Conservation (phyloP, 1,140 invertebrate genomes). For the Eubasilissa regina region DNA sequence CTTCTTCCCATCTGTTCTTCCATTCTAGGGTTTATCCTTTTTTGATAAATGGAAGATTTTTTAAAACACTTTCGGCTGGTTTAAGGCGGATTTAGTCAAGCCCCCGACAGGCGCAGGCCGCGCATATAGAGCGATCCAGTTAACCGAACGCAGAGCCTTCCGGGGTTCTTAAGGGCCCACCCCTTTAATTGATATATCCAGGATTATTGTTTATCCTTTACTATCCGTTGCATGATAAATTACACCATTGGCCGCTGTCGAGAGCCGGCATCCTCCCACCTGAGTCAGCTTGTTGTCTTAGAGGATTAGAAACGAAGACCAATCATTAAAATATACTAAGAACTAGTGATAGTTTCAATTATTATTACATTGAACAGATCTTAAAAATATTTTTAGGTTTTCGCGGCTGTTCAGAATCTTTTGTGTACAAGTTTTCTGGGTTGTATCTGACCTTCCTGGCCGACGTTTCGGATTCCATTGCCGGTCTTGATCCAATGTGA, state of each 20-base stretch:
- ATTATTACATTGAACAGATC: too few relatives aligned
- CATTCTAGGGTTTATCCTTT: not conserved
- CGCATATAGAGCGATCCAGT: not conserved
- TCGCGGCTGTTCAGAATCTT: too few relatives aligned
- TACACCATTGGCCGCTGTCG: not conserved
- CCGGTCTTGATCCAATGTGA: too few relatives aligned
- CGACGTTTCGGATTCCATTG: too few relatives aligned
- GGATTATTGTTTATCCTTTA: conserved; percentile 24
- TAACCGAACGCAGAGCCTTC: not conserved
- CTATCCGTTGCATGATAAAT: conserved; percentile 26
- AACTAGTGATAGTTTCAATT: too few relatives aligned
- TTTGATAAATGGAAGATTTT: conserved; percentile 15
- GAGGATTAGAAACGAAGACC: too few relatives aligned
- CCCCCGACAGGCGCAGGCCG: not conserved
- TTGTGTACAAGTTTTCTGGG: too few relatives aligned
- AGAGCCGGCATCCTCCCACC: not conserved
- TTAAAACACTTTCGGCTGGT: not conserved
- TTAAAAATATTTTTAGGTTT: too few relatives aligned
- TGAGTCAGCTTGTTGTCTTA: too few relatives aligned
- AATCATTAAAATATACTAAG: too few relatives aligned
- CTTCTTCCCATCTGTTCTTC: too few relatives aligned
- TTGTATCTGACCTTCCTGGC: too few relatives aligned
- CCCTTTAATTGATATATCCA: conserved; percentile 25
- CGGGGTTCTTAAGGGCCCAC: not conserved
- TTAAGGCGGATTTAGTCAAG: not conserved